Percentiles rank a stretch among this genome's conserved stretches.
Conservation (phyloP, 1,140 invertebrate genomes). For the Vollenhovia emeryi region DNA sequence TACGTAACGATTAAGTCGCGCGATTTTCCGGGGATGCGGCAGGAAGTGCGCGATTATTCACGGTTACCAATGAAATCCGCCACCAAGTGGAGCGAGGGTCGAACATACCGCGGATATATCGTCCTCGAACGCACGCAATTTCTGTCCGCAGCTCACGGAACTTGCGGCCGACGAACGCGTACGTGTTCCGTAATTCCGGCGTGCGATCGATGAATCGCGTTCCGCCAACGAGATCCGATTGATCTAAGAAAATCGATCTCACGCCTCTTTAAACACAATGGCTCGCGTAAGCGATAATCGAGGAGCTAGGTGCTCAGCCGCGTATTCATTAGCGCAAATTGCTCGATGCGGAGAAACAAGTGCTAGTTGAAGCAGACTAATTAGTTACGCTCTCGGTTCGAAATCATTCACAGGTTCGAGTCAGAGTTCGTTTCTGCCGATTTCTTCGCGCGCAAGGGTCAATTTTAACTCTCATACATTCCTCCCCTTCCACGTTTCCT, state of each 20-base stretch:
- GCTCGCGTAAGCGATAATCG: not conserved
- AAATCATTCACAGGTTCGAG: not conserved
- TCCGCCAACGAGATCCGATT: not conserved
- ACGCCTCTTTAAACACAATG: constrained; percentile 15
- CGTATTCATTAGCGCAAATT: constrained; percentile 18
- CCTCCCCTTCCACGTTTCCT: too few relatives aligned
- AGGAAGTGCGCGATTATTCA: constrained; percentile 17
- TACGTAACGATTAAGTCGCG: not conserved
- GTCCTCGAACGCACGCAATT: constrained; percentile 9
- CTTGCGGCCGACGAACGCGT: not conserved
- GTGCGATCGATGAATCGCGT: not conserved
- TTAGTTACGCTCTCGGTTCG: not conserved
- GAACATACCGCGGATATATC: constrained; percentile 6
- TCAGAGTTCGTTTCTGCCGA: not conserved
- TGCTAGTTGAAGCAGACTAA: not conserved
- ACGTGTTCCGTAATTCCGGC: too few relatives aligned
- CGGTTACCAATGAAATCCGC: not conserved
- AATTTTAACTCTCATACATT: too few relatives aligned
- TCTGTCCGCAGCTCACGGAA: not conserved
- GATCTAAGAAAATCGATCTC: constrained; percentile 14
- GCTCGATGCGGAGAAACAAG: not conserved
- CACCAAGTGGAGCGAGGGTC: not conserved
- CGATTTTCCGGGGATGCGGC: not conserved
- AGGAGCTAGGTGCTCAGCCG: not conserved
- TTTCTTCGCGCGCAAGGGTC: not conserved